Conservation (phyloP, 2,797 vertebrate species). For the Propithecus deckenii region DNA sequence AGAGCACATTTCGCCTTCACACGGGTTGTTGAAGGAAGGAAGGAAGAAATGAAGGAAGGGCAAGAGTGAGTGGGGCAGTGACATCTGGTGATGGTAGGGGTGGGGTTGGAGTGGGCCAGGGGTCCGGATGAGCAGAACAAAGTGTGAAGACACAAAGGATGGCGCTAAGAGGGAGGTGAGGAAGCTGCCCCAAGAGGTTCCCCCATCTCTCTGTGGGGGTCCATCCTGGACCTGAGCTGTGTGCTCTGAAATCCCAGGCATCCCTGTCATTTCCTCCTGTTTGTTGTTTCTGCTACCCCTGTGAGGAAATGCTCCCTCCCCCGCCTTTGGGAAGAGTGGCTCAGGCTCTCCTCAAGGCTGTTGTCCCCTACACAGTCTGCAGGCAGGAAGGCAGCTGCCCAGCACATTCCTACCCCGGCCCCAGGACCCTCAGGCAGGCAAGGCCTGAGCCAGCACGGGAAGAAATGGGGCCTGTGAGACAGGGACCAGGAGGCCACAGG, state of each 20-base stretch:
- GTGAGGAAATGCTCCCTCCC: constrained; percentile 60
- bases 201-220: constrained; percentile 32
- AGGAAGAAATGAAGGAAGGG: neutral
- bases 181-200: neutral
- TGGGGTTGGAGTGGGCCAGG: neutral
- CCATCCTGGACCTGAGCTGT: constrained; percentile 17
- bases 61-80: neutral
- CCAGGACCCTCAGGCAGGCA: neutral
- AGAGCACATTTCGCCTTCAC: neutral
- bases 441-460: neutral
- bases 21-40: neutral
- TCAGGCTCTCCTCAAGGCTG: neutral
- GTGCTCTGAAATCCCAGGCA: constrained; percentile 71
- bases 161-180: neutral
- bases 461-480: neutral
- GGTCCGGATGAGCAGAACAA: neutral
- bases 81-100: neutral
- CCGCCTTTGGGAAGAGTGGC: constrained; percentile 43
- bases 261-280: constrained; percentile 72
- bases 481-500: neutral
- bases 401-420: neutral
- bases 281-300: constrained; percentile 70
- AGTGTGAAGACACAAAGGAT: neutral
- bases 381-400: neutral
- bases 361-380: neutral